Percentiles rank a stretch among this genome's conserved stretches.
phyloP scores from a whole-genome alignment of 2,797 vertebrate species.

The Toxotes lorentzi region DNA sequence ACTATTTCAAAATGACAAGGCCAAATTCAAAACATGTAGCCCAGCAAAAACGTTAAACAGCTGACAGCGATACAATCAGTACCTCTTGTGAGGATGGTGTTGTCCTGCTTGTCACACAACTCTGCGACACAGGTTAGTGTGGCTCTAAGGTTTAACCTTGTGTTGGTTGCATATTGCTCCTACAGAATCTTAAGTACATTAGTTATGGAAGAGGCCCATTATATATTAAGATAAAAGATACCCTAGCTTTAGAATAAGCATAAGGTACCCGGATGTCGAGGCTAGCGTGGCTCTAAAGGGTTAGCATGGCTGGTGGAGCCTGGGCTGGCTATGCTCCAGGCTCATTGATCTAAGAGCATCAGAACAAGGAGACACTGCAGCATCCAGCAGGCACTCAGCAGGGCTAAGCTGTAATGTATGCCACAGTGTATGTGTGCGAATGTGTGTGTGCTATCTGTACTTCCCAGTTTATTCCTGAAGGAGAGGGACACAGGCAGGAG shows the following conservation, averaged over 20 bases:
- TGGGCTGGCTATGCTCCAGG: slow-evolving; percentile 40
- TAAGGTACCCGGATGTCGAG: slow-evolving; percentile 16
- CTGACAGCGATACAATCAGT: background rate
- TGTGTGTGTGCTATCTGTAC: slow-evolving; percentile 14
- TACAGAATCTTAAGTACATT: background rate
- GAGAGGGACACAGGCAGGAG: slow-evolving; percentile 25
- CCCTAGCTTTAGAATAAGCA: background rate
- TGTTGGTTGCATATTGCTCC: background rate
- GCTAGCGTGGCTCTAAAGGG: slow-evolving; percentile 11
- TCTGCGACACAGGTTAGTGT: background rate
- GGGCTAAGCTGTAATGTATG: slow-evolving; percentile 44
- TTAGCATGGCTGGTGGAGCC: slow-evolving; percentile 25
- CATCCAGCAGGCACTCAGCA: slow-evolving; percentile 55
- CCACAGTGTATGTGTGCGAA: slow-evolving; percentile 23
- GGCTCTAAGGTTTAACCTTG: background rate
- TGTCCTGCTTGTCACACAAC: background rate
- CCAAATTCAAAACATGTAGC: background rate
- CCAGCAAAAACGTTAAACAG: background rate
- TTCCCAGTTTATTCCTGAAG: slow-evolving; percentile 30
- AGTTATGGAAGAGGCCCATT: background rate
- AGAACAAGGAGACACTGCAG: slow-evolving; percentile 66
- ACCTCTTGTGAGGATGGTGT: background rate
- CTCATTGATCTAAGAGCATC: slow-evolving; percentile 68
- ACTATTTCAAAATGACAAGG: background rate
- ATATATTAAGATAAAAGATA: slow-evolving; percentile 11